Evolutionary conservation across 2,888 invertebrate species (phyloP), one percentile per base, ranked within the genome.

Genomic region (Plagodis dolabraria): DNA sequence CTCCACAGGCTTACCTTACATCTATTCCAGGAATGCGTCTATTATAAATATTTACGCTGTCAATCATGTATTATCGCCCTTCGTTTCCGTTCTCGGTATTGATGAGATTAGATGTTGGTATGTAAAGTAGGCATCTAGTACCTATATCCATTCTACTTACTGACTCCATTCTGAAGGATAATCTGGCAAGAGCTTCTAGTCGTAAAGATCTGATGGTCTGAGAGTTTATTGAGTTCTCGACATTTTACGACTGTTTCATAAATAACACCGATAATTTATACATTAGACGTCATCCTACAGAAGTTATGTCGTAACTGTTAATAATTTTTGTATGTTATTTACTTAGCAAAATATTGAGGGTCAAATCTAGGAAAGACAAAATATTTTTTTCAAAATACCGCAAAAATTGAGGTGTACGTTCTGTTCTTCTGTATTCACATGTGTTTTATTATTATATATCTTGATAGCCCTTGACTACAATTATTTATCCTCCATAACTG

Each of bases 191-290:
- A 38, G 42, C 43, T 36, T 35, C 34, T 5, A 12, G 40, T 54
- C 53, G 50, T 59, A 54, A 59, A 59, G 9, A 48, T 10, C 22
- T 52, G 11, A 35, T 12, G 42, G 10, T 58, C 10, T 7, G 9
- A 5, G 10, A 40, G 40, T 40, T 40, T 54, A 53, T 49, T 53
- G 53, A 42, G 40, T 47, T 54, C 50, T 40, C 12, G 8, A 49
- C 44, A 33, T 53, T 57, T 53, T 40, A 47, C 33, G 53, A 49
- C 46, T n/a, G 42, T 50, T 59, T 59, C 22, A 46, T 54, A 54
- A 54, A 54, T 53, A 57, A 48, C 11, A 22, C 43, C 9, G 45
- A 45, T 35, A 47, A 49, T 49, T 49, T 49, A 11, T 34, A 10
- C 10, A 8, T 10, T 9, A 40, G 40, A 10, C 8, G 36, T 36